A percentile compares a stretch with the other conserved stretches of the same genome.
phyloP scores from a whole-genome alignment of 2,888 invertebrate genomes.

The Anticlea derivata region DNA sequence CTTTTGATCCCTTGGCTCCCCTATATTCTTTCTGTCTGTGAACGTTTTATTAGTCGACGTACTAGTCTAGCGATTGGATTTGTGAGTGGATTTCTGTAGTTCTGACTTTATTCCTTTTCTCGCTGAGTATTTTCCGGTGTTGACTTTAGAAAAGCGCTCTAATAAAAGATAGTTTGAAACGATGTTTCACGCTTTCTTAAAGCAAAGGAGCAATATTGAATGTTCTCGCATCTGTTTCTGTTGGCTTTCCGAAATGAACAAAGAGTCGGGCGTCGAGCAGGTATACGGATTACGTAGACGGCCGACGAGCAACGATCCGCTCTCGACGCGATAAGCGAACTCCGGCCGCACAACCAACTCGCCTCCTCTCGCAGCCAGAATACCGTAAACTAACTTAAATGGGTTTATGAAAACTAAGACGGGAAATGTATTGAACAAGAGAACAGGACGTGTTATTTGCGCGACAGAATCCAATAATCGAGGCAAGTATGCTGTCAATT shows the following conservation, averaged over 20 bases:
- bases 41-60: slow-evolving; percentile 76
- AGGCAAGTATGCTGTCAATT: slow-evolving; percentile 42
- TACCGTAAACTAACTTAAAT: slow-evolving; percentile 68
- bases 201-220: slow-evolving; percentile 23
- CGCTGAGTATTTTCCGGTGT: slow-evolving; percentile 34
- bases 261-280: slow-evolving; percentile 70
- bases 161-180: slow-evolving; percentile 31
- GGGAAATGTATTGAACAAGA: slow-evolving; percentile 53
- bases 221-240: slow-evolving; percentile 59
- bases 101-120: slow-evolving; percentile 22
- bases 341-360: slow-evolving; percentile 44
- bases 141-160: slow-evolving; percentile 54
- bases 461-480: slow-evolving; percentile 32
- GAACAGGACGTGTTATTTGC: slow-evolving; percentile 18
- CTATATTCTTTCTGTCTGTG: slow-evolving; percentile 72
- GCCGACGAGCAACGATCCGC: slow-evolving; percentile 25
- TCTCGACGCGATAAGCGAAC: slow-evolving; percentile 37
- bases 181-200: slow-evolving; percentile 11
- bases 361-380: slow-evolving; percentile 44
- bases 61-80: slow-evolving; percentile 66
- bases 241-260: slow-evolving; percentile 52
- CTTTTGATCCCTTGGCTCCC: slow-evolving; percentile 78
- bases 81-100: slow-evolving; percentile 34
- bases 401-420: slow-evolving; percentile 70
- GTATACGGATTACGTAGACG: slow-evolving; percentile 57